phyloP scores from a whole-genome alignment of 2,888 invertebrate species.

The Furcula furcula region DNA sequence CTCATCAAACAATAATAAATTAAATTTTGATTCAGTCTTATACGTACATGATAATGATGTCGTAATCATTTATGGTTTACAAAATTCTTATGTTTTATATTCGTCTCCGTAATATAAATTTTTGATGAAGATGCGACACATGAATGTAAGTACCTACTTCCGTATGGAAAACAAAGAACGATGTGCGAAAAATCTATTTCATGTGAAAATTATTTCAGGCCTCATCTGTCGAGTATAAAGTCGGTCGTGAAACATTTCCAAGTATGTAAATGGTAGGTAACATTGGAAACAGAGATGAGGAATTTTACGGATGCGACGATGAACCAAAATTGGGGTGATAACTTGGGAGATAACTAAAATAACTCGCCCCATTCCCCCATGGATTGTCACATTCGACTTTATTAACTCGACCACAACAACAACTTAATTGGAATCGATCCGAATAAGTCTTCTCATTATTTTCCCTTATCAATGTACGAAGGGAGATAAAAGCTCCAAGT shows the following conservation, averaged over 20 bases:
- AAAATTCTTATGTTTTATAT: slow-evolving; percentile 18
- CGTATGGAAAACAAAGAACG: slow-evolving; percentile 12
- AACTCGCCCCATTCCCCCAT: slow-evolving; percentile 24
- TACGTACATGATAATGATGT: slow-evolving; percentile 19
- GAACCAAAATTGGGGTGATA: slow-evolving; percentile 15
- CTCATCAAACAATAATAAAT: no score
- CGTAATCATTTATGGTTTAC: slow-evolving; percentile 16
- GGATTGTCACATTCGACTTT: slow-evolving; percentile 38
- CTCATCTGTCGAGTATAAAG: slow-evolving; percentile 45
- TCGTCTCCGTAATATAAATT: slow-evolving; percentile 16
- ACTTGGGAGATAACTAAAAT: no score
- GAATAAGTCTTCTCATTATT: slow-evolving; percentile 71
- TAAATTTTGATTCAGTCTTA: no score
- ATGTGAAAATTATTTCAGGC: slow-evolving; percentile 42
- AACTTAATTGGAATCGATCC: slow-evolving; percentile 65
- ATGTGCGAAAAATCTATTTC: slow-evolving; percentile 31
- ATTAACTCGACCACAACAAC: slow-evolving; percentile 61
- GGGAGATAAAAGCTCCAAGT: slow-evolving; percentile 64
- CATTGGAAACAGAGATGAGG: slow-evolving; percentile 43
- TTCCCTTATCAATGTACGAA: slow-evolving; percentile 70
- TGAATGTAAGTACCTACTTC: no score
- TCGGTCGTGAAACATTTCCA: slow-evolving; percentile 36
- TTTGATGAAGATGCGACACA: slow-evolving; percentile 10
- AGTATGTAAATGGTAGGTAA: slow-evolving; percentile 48
- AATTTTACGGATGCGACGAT: slow-evolving; percentile 32